These are phyloP conservation scores for Parasteatoda tepidariorum DNA, from an alignment of 1,140 invertebrate genomes.

Conservation along the genomic window DNA sequence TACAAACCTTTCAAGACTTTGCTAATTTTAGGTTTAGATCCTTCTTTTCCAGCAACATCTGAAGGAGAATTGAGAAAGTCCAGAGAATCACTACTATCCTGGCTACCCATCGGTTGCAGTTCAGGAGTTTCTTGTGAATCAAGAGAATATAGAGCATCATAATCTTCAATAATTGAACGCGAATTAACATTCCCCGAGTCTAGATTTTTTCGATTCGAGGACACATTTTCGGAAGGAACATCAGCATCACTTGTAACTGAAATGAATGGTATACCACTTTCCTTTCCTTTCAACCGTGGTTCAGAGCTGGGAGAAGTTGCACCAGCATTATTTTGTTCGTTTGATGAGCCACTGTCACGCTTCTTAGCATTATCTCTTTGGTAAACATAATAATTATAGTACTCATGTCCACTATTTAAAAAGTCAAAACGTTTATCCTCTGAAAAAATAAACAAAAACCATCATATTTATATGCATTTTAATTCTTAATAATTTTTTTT, in stretches of 20 bases:
- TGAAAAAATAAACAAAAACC: conserved; percentile 57
- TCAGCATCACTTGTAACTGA: too few species aligned
- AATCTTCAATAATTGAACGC: not conserved
- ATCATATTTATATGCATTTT: not conserved
- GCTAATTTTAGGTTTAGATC: not conserved
- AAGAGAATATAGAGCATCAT: not conserved
- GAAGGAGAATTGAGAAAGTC: not conserved
- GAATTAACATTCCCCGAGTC: too few species aligned
- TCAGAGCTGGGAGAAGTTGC: too few species aligned
- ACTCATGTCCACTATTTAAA: conserved; percentile 78
- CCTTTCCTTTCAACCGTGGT: too few species aligned
- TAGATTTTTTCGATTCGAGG: too few species aligned
- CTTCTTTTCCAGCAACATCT: not conserved
- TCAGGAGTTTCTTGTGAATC: not conserved
- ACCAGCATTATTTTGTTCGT: not conserved
- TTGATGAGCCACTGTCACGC: not conserved
- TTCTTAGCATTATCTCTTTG: conserved; percentile 55
- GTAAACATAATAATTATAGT: conserved; percentile 79
- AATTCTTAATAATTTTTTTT: too few species aligned
- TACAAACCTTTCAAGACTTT: conserved; percentile 26
- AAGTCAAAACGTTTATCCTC: conserved; percentile 85
- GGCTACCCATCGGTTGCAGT: not conserved
- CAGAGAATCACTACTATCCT: not conserved
- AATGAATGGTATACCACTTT: too few species aligned
- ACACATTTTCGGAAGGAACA: too few species aligned